phyloP scores from a whole-genome alignment of 1,140 invertebrate species.

The Eriosoma lanigerum region DNA sequence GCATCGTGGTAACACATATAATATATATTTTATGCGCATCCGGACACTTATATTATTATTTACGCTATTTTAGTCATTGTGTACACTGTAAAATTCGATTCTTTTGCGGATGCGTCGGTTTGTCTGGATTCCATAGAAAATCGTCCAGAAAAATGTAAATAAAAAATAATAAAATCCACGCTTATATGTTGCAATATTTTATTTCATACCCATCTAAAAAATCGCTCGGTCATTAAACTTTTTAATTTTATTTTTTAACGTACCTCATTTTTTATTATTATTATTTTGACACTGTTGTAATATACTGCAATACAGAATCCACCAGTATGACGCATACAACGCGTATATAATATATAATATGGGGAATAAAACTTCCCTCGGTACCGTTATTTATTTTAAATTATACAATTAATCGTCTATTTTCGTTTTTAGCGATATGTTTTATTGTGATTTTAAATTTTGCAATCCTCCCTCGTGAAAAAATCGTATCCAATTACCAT shows the following conservation, averaged over 20 bases:
- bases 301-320: background rate
- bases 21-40: slow-evolving; percentile 2
- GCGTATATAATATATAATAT: no score
- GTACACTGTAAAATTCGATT: background rate
- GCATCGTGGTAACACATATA: background rate
- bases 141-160: no score
- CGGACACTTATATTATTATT: background rate
- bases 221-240: slow-evolving; percentile 1
- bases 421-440: background rate
- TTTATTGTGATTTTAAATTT: background rate
- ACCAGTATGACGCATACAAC: background rate
- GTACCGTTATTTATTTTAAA: background rate
- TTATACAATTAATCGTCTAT: background rate
- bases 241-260: background rate
- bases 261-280: background rate
- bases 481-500: background rate
- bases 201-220: background rate
- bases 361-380: no score
- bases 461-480: background rate
- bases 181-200: no score
- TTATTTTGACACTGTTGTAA: background rate
- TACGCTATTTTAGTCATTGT: no score
- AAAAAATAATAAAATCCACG: no score
- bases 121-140: background rate
- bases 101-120: background rate